Conservation (phyloP, 2,888 invertebrate species). For the Theodoxus fluviatilis region DNA sequence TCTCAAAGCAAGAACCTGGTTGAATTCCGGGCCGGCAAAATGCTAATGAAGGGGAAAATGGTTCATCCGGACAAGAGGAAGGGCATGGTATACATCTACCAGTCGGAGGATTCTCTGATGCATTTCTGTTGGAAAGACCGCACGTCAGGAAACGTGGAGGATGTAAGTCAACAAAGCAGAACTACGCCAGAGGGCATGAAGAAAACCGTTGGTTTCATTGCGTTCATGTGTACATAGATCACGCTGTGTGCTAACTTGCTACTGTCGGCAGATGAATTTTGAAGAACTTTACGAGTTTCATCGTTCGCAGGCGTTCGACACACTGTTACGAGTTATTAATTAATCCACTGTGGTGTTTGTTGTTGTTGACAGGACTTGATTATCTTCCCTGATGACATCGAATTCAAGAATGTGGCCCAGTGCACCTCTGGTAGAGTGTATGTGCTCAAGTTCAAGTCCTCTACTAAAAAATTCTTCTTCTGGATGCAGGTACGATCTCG, state of each 20-base stretch:
- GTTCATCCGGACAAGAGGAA: slow-evolving; percentile 86
- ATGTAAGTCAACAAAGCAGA: no score
- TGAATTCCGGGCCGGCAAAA: slow-evolving; percentile 94
- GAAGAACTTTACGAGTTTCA: no score
- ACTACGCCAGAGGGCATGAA: no score
- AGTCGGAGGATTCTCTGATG: slow-evolving; percentile 96
- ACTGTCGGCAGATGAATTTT: no score
- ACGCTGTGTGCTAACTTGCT: no score
- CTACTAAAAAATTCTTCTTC: slow-evolving; percentile 91
- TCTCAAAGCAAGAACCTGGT: slow-evolving; percentile 81
- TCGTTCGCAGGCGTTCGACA: no score
- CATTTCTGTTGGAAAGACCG: slow-evolving; percentile 99
- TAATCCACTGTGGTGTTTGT: no score
- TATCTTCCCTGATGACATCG: slow-evolving; percentile 98
- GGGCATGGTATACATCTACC: slow-evolving; percentile 92
- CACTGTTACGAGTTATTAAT: no score
- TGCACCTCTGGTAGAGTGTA: slow-evolving; percentile 96
- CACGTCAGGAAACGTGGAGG: slow-evolving; percentile 88
- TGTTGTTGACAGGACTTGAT: slow-evolving; percentile 79
- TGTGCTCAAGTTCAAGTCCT: slow-evolving; percentile 93
- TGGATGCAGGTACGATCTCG: slow-evolving; percentile 86
- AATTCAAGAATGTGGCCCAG: slow-evolving; percentile 91
- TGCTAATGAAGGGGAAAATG: slow-evolving; percentile 92
- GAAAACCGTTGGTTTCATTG: no score
- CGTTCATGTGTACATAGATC: no score